phyloP scores from a whole-genome alignment of 1,140 invertebrate genomes.

The Apocrypta bakeri region DNA sequence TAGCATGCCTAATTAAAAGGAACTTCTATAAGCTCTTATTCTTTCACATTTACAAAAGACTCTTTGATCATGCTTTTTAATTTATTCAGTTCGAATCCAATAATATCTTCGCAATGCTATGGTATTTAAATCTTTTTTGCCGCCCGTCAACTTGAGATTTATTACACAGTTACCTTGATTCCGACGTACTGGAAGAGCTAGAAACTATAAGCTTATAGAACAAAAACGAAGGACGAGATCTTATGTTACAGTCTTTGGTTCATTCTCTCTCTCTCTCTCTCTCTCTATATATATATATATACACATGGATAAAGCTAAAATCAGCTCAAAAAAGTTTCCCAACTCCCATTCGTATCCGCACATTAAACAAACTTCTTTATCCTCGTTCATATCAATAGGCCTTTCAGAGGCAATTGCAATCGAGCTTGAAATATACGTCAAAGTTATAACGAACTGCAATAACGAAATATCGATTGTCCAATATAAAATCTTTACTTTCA shows the following conservation, averaged over 20 bases:
- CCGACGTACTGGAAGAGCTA: not conserved
- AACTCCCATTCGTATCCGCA: not conserved
- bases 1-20: slow-evolving; percentile 5
- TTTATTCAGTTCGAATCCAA: no score
- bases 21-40: no score
- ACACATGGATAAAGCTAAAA: no score
- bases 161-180: not conserved
- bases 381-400: not conserved
- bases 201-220: not conserved
- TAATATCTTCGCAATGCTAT: no score
- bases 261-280: no score
- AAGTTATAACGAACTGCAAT: not conserved
- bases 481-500: not conserved
- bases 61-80: no score
- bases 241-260: no score
- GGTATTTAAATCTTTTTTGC: no score
- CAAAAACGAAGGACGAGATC: not conserved
- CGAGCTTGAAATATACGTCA: not conserved
- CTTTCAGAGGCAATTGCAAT: not conserved
- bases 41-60: no score
- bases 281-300: no score
- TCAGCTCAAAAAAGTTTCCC: no score
- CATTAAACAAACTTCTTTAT: not conserved
- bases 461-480: not conserved
- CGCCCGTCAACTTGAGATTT: not conserved